phyloP scores from a whole-genome alignment of 2,888 invertebrate genomes.

The Nomada ferruginata region DNA sequence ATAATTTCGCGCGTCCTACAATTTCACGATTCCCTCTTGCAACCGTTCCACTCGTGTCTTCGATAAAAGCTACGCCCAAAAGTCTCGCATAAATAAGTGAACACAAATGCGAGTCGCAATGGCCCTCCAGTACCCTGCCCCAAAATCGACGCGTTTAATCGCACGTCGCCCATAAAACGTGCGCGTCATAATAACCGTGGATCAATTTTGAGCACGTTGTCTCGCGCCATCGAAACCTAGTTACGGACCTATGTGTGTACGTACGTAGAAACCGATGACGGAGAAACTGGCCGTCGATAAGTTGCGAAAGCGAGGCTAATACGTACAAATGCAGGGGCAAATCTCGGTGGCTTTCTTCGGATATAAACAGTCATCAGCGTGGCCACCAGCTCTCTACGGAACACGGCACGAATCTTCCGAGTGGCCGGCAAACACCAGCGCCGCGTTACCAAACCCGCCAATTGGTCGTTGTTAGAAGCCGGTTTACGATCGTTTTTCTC shows the following conservation, averaged over 20 bases:
- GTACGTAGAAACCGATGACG: slow-evolving; percentile 56
- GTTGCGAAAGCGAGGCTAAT: slow-evolving; percentile 81
- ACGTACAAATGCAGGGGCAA: slow-evolving; percentile 66
- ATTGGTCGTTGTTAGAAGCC: slow-evolving; percentile 37
- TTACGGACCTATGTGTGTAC: slow-evolving; percentile 27
- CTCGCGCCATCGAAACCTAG: slow-evolving; percentile 51
- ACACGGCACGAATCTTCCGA: slow-evolving; percentile 5
- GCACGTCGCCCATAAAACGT: slow-evolving; percentile 8
- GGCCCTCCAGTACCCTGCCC: too few relatives aligned
- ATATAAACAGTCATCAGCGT: slow-evolving; percentile 30
- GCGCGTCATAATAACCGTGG: slow-evolving; percentile 27
- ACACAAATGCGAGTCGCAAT: too few relatives aligned
- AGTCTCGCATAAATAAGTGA: too few relatives aligned
- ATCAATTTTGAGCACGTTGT: slow-evolving; percentile 29
- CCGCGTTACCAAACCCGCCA: neutral
- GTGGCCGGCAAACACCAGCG: neutral
- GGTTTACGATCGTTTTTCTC: slow-evolving; percentile 44
- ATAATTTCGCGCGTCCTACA: too few relatives aligned
- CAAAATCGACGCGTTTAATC: neutral
- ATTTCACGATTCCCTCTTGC: too few relatives aligned
- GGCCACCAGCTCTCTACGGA: slow-evolving; percentile 27
- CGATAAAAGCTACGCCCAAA: too few relatives aligned
- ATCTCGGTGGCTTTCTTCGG: slow-evolving; percentile 68
- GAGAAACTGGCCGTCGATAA: slow-evolving; percentile 65
- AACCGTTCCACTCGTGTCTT: too few relatives aligned